These are phyloP conservation scores for Paracanthobrama guichenoti DNA, from an alignment of 2,113 vertebrate genomes.

Conservation along the genomic window DNA sequence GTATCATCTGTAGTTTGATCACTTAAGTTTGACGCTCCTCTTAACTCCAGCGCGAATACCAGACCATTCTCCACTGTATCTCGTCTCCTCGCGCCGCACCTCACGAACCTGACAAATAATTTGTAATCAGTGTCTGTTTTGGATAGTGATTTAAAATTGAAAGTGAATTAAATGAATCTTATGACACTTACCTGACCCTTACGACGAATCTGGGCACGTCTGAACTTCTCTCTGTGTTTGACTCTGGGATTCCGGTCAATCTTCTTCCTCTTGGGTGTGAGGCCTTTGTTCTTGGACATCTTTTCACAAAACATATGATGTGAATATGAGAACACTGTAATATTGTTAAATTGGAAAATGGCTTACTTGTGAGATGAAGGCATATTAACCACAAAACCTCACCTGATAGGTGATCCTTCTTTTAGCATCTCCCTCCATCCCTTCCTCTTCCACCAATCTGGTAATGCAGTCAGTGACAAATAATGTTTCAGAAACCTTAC, in stretches of 20 bases:
- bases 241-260: constrained; percentile 95
- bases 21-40: constrained; percentile 91
- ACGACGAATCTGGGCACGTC: constrained; percentile 89
- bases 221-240: constrained; percentile 93
- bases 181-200: constrained; percentile 83
- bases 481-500: neutral
- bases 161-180: neutral
- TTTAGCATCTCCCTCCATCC: constrained; percentile 69
- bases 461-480: constrained; percentile 7
- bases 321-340: neutral
- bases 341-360: too few species aligned
- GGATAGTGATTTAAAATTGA: neutral
- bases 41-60: constrained; percentile 96
- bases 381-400: constrained; percentile 20
- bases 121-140: neutral
- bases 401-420: constrained; percentile 84
- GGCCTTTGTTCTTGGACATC: constrained; percentile 88
- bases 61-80: constrained; percentile 87
- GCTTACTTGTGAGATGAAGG: neutral
- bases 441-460: constrained; percentile 63
- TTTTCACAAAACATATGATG: constrained; percentile 52
- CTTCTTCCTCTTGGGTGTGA: constrained; percentile 93
- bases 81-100: constrained; percentile 80
- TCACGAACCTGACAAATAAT: constrained; percentile 79
- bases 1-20: constrained; percentile 45